These are phyloP conservation scores for Polypedilum pembai DNA, from an alignment of 1,140 invertebrate genomes.

Conservation along the genomic window DNA sequence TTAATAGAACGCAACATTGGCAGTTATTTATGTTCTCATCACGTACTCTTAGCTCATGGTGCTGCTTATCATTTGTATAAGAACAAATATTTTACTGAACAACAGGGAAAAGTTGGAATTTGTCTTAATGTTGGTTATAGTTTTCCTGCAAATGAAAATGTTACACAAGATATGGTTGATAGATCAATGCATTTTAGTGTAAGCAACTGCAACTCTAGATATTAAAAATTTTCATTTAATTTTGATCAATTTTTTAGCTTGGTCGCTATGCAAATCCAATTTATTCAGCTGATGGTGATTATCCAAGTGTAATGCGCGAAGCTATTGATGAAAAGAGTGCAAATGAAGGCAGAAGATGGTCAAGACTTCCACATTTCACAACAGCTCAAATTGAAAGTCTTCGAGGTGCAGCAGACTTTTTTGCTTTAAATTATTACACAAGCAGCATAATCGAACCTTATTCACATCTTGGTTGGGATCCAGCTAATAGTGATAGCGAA, in stretches of 20 bases:
- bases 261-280: slow-evolving; percentile 56
- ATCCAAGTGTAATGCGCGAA: slow-evolving; percentile 41
- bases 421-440: slow-evolving; percentile 56
- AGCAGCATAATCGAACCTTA: slow-evolving; percentile 37
- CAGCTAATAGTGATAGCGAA: slow-evolving; percentile 44
- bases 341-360: slow-evolving; percentile 45
- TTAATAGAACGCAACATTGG: too few relatives aligned
- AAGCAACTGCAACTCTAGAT: neutral
- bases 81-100: slow-evolving; percentile 38
- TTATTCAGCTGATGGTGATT: slow-evolving; percentile 46
- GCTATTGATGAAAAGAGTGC: slow-evolving; percentile 44
- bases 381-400: slow-evolving; percentile 41
- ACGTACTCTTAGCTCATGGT: slow-evolving; percentile 44
- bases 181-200: slow-evolving; percentile 40
- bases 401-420: slow-evolving; percentile 51
- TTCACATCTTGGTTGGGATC: slow-evolving; percentile 37
- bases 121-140: slow-evolving; percentile 47
- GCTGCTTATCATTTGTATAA: slow-evolving; percentile 44
- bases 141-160: slow-evolving; percentile 37
- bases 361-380: slow-evolving; percentile 48
- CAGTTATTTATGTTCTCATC: slow-evolving; percentile 43
- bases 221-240: neutral
- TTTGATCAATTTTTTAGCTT: slow-evolving; percentile 37
- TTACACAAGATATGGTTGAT: slow-evolving; percentile 42
- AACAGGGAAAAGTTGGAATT: slow-evolving; percentile 47